These are phyloP conservation scores for Plestiodon gilberti DNA, from an alignment of 2,113 vertebrate genomes.

Conservation along the genomic window DNA sequence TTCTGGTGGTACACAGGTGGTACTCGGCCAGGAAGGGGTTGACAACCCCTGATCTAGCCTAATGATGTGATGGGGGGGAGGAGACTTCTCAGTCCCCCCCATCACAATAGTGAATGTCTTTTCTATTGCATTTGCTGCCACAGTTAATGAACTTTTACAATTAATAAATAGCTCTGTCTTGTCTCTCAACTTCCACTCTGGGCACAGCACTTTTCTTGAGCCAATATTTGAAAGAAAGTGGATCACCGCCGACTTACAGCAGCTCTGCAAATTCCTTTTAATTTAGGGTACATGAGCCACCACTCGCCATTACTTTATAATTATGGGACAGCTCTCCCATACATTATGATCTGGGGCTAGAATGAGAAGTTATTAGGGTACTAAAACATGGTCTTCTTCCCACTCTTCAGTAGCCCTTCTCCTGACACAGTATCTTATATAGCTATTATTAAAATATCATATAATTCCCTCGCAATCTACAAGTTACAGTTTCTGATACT, in stretches of 20 bases:
- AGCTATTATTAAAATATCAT: slow-evolving; percentile 64
- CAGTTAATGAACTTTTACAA: slow-evolving; percentile 91
- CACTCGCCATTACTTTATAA: slow-evolving; percentile 82
- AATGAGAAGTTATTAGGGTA: slow-evolving; percentile 81
- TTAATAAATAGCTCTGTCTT: slow-evolving; percentile 91
- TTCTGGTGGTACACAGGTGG: too few relatives aligned
- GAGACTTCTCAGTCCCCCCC: slow-evolving; percentile 59
- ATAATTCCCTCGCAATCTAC: slow-evolving; percentile 58
- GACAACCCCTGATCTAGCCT: too few relatives aligned
- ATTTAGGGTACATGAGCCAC: slow-evolving; percentile 82
- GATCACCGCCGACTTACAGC: slow-evolving; percentile 79
- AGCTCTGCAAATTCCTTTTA: slow-evolving; percentile 80
- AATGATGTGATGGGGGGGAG: slow-evolving; percentile 10
- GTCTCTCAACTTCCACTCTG: slow-evolving; percentile 80
- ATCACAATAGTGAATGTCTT: slow-evolving; percentile 31
- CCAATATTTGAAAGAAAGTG: slow-evolving; percentile 77
- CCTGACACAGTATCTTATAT: slow-evolving; percentile 66
- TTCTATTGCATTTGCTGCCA: slow-evolving; percentile 74
- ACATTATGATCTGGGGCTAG: slow-evolving; percentile 75
- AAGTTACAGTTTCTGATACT: slow-evolving; percentile 5
- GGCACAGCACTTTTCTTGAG: slow-evolving; percentile 80
- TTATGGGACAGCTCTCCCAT: slow-evolving; percentile 76
- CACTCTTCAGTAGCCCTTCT: slow-evolving; percentile 54
- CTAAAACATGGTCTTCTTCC: slow-evolving; percentile 72
- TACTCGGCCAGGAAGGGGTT: too few relatives aligned